These are phyloP conservation scores for Zaprionus obscuricornis DNA, from an alignment of 2,888 invertebrate species.

Conservation along the genomic window DNA sequence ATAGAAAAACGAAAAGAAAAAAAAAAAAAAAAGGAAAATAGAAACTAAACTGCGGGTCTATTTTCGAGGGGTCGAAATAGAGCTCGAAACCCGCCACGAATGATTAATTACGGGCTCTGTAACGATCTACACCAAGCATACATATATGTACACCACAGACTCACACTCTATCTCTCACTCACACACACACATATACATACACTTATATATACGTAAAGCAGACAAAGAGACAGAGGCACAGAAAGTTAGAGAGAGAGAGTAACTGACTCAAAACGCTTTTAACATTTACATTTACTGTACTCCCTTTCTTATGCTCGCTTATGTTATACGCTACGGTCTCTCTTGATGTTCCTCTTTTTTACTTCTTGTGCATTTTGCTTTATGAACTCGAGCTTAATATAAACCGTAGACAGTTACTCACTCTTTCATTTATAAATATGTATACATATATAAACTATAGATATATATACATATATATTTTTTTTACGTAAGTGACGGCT, in stretches of 20 bases:
- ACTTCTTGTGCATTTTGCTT: conserved; percentile 24
- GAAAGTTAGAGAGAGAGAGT: too few relatives aligned
- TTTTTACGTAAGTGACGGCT: conserved; percentile 21
- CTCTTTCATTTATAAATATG: background rate
- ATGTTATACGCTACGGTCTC: conserved; percentile 14
- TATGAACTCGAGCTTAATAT: conserved; percentile 51
- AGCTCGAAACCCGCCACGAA: conserved; percentile 38
- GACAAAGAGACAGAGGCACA: too few relatives aligned
- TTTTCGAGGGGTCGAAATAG: too few relatives aligned
- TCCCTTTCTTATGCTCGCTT: too few relatives aligned
- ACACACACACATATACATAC: background rate
- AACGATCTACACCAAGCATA: conserved; percentile 8
- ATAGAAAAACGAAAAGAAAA: conserved; percentile 11
- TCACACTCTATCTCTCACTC: too few relatives aligned
- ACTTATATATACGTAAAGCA: too few relatives aligned
- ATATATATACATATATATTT: too few relatives aligned
- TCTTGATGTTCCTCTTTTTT: background rate
- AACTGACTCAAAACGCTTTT: background rate
- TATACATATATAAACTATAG: too few relatives aligned
- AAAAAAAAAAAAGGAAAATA: background rate
- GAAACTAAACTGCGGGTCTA: background rate
- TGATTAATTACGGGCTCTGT: conserved; percentile 59
- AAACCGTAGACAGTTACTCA: conserved; percentile 51
- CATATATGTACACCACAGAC: too few relatives aligned
- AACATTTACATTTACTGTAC: too few relatives aligned